Evolutionary conservation across 1,140 invertebrate genomes (phyloP), one percentile per base, ranked within the genome.

Genomic region (Maconellicoccus hirsutus): DNA sequence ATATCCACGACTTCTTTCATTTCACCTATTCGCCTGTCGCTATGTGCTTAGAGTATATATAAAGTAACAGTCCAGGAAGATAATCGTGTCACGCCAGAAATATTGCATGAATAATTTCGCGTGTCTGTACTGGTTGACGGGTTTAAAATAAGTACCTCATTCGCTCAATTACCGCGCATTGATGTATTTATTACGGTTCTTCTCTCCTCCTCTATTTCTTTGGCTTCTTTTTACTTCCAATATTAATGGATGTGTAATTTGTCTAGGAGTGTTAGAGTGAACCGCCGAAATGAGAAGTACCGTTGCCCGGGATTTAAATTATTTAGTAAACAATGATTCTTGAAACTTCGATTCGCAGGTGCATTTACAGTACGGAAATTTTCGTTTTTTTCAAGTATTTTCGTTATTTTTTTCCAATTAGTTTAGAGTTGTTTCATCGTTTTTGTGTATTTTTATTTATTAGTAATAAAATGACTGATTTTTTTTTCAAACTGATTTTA

Each of bases 311-410:
- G n/a, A 14, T 52, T 52, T 52, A 3, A 19, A 6, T 19, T 52
- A 16, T 52, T 52, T 52, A 52, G 42, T 52, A 52, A 52, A 33
- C 29, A 52, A 52, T 52, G 42, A 52, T 52, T 52, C 42, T 52
- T 19, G 29, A 52, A 52, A 52, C 42, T 52, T 52, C 42, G 42
- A 52, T 52, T 8, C 29, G 12, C 29, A 33, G 29, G 29, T 33
- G 29, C 29, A 33, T 33, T 33, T 33, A 33, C 29, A 6, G 12
- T 33, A 33, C n/a, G 42, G 42, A 52, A 52, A 52, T 52, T 52
- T 52, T 6, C 42, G n/a, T 52, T 52, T 52, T 8, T 52, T 52
- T 16, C n/a, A n/a, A n/a, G n/a, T n/a, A n/a, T n/a, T n/a, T 6
- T 33, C 29, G 3, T 12, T 33, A 33, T 33, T 33, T 33, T 33